Conservation (phyloP, 2,888 invertebrate species). For the Athetis lepigone region DNA sequence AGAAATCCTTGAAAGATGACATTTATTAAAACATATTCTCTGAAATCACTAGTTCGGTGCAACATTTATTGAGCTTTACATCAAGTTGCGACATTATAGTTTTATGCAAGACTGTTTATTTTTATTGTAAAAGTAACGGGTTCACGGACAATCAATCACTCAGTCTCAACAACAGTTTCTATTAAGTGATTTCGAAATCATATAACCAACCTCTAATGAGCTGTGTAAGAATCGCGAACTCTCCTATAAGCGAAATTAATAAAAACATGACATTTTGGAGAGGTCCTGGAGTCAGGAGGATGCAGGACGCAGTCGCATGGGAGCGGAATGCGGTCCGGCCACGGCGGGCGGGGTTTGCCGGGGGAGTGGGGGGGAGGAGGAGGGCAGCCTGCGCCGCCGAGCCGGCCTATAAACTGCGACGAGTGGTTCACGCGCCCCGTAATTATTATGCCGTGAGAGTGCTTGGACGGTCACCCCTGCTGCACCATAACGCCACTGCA, state of each 20-base stretch:
- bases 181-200: background rate
- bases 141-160: background rate
- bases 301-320: constrained; percentile 88
- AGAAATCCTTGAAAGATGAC: constrained; percentile 1
- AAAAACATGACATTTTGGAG: constrained; percentile 87
- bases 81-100: background rate
- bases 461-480: constrained; percentile 84
- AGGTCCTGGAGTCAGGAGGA: constrained; percentile 80
- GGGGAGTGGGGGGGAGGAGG: constrained; percentile 65
- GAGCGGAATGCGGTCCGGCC: constrained; percentile 89
- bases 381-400: constrained; percentile 67
- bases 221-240: constrained; percentile 35
- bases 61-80: constrained; percentile 13
- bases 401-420: constrained; percentile 84
- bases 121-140: background rate
- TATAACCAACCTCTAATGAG: constrained; percentile 26
- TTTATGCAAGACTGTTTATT: background rate
- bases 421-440: constrained; percentile 74
- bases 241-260: constrained; percentile 73
- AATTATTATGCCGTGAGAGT: constrained; percentile 85
- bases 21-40: constrained; percentile 2
- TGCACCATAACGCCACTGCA: constrained; percentile 74
- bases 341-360: constrained; percentile 69
- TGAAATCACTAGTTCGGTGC: background rate
- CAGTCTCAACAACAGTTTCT: constrained; percentile 1